Evolutionary conservation across 2,888 invertebrate species (phyloP).

Genomic region (Tachina fera): DNA sequence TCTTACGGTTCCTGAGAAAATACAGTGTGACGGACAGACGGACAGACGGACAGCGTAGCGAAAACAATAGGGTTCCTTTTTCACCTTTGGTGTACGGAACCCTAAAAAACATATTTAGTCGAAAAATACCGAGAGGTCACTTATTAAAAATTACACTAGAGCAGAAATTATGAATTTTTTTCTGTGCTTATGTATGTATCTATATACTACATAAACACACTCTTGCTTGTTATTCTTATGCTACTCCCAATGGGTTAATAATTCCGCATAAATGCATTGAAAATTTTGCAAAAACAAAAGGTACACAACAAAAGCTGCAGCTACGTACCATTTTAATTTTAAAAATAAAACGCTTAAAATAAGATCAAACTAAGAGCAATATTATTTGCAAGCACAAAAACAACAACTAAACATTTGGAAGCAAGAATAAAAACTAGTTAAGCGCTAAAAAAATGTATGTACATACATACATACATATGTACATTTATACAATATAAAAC

Average conservation of each 20-base stretch:
- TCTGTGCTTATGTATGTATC: too few relatives aligned
- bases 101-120: too few relatives aligned
- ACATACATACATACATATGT: background rate
- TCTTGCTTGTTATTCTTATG: background rate
- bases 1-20: too few relatives aligned
- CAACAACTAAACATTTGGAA: constrained; percentile 13
- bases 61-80: too few relatives aligned
- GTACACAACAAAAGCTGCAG: constrained; percentile 8
- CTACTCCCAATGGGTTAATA: constrained; percentile 19
- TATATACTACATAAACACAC: too few relatives aligned
- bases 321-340: constrained; percentile 19
- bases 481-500: background rate
- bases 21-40: too few relatives aligned
- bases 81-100: too few relatives aligned
- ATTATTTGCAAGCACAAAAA: constrained; percentile 6
- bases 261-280: constrained; percentile 39
- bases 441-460: background rate
- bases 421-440: constrained; percentile 47
- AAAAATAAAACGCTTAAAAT: constrained; percentile 48
- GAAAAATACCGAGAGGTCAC: too few relatives aligned
- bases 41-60: too few relatives aligned
- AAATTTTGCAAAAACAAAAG: constrained; percentile 40
- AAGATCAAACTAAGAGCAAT: constrained; percentile 50
- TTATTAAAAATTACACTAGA: too few relatives aligned
- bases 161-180: too few relatives aligned